A percentile compares a stretch with the other conserved stretches of the same genome.
These are phyloP conservation scores for Trypoxylon attenuatum DNA, from an alignment of 2,888 invertebrate genomes.

Conservation along the genomic window DNA sequence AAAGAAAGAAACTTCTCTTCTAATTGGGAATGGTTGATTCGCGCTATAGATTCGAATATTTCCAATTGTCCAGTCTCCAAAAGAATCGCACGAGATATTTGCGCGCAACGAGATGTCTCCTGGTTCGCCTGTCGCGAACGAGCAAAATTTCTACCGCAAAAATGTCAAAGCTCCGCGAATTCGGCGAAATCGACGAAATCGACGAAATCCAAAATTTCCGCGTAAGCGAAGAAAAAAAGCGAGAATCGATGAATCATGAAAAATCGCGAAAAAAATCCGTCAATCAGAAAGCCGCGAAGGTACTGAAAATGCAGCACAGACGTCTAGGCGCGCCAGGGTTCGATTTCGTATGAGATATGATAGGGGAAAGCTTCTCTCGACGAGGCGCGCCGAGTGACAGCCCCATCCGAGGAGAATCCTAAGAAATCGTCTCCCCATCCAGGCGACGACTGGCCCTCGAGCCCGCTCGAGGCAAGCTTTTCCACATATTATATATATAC, in stretches of 20 bases:
- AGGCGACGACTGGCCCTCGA: no score
- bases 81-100: conserved; percentile 41
- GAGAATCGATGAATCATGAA: no score
- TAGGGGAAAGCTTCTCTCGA: neutral
- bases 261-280: neutral
- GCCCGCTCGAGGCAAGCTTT: neutral
- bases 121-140: conserved; percentile 10
- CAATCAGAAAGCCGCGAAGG: no score
- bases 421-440: no score
- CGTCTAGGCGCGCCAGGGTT: neutral
- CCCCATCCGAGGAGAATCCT: neutral
- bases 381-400: neutral
- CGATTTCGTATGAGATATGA: neutral
- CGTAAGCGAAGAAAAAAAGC: neutral
- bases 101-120: conserved; percentile 40
- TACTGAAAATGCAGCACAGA: no score
- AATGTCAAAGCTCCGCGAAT: conserved; percentile 3
- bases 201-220: neutral
- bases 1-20: conserved; percentile 38
- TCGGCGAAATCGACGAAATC: neutral
- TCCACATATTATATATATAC: no score
- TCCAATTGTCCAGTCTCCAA: conserved; percentile 65
- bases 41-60: conserved; percentile 66
- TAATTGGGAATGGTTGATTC: conserved; percentile 60
- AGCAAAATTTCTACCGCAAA: conserved; percentile 5